Conservation (phyloP, 2,113 vertebrate species). For the Cynoglossus semilaevis region DNA sequence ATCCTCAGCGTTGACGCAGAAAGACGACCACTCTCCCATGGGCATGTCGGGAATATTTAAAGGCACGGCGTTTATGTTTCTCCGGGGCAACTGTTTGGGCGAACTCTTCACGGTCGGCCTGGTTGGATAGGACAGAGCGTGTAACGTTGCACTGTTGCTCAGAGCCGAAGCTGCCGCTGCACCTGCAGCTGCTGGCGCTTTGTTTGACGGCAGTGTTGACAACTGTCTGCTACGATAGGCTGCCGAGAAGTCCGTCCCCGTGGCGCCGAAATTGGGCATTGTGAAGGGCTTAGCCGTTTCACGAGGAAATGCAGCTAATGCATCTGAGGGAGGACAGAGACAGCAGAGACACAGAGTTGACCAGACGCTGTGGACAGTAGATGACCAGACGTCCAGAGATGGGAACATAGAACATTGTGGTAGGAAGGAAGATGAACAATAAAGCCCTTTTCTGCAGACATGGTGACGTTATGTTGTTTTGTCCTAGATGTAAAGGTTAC, state of each 20-base stretch:
- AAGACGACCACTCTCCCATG: constrained; percentile 33
- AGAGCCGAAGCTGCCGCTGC: neutral
- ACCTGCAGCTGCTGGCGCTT: neutral
- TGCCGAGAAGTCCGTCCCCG: neutral
- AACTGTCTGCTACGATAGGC: neutral
- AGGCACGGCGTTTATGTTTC: constrained; percentile 43
- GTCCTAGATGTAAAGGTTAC: too few relatives aligned
- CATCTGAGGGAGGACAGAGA: constrained; percentile 46
- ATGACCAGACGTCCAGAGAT: too few relatives aligned
- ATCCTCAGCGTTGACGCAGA: constrained; percentile 14
- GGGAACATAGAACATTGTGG: constrained; percentile 1
- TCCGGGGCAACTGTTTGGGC: constrained; percentile 69
- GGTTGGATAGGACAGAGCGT: neutral
- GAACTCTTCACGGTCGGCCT: constrained; percentile 57
- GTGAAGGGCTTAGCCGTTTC: constrained; percentile 25
- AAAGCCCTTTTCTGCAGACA: too few relatives aligned
- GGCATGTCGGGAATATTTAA: constrained; percentile 22
- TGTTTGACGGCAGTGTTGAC: neutral
- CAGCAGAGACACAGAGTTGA: neutral
- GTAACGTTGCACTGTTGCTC: constrained; percentile 22
- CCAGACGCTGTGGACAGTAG: neutral
- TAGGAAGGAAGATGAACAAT: too few relatives aligned
- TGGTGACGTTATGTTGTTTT: too few relatives aligned
- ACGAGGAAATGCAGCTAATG: constrained; percentile 20
- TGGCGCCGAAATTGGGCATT: constrained; percentile 34